A percentile compares a stretch with the other conserved stretches of the same genome.
Evolutionary conservation across 2,888 invertebrate species (phyloP).

Genomic region (Adineta ricciae): DNA sequence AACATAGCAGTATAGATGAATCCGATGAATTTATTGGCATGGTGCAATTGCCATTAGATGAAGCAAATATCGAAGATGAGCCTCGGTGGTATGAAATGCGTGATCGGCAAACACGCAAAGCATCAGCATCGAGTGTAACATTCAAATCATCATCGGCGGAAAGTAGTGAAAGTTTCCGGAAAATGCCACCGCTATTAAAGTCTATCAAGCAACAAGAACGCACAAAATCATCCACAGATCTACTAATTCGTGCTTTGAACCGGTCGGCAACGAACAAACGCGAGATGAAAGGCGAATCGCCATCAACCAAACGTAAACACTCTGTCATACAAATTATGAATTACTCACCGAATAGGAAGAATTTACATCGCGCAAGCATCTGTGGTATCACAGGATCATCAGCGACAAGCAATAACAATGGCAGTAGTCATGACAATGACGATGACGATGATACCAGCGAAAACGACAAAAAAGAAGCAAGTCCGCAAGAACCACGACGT

Average conservation of each 20-base stretch:
- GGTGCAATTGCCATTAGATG: conserved; percentile 62
- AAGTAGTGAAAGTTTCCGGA: conserved; percentile 26
- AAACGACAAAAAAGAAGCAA: neutral
- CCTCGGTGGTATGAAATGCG: conserved; percentile 66
- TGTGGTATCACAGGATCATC: neutral
- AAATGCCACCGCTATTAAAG: neutral
- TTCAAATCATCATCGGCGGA: conserved; percentile 33
- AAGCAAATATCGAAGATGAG: conserved; percentile 74
- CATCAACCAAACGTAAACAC: neutral
- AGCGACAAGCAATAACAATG: neutral
- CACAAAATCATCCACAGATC: neutral
- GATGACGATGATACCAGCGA: neutral
- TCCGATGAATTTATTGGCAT: conserved; percentile 47
- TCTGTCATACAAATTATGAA: neutral
- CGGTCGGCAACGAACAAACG: neutral
- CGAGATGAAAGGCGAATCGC: neutral
- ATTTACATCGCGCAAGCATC: neutral
- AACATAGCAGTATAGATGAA: neutral
- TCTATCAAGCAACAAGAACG: neutral
- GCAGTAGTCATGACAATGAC: neutral
- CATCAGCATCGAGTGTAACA: conserved; percentile 31
- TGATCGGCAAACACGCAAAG: conserved; percentile 29
- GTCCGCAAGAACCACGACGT: neutral
- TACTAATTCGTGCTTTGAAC: conserved; percentile 1
- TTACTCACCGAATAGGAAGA: neutral